Conservation (phyloP, 2,888 invertebrate genomes). For the Leptinotarsa haldemani region DNA sequence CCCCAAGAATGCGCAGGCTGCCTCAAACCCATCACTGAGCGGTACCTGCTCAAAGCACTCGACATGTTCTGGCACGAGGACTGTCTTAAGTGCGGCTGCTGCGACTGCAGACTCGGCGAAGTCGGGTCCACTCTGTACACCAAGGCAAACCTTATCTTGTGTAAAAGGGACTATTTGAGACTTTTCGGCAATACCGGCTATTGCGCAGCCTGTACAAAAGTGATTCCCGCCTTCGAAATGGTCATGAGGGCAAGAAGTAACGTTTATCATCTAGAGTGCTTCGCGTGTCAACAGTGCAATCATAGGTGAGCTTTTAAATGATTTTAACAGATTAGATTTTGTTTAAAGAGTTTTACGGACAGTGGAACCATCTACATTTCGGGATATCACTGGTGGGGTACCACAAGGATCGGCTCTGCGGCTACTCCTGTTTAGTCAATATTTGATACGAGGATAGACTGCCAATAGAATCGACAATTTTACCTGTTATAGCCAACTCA, state of each 20-base stretch:
- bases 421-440: too few relatives aligned
- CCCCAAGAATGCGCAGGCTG: constrained; percentile 92
- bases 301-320: constrained; percentile 80
- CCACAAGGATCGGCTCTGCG: too few relatives aligned
- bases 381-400: too few relatives aligned
- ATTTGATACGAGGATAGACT: too few relatives aligned
- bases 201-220: constrained; percentile 97
- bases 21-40: constrained; percentile 92
- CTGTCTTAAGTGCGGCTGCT: constrained; percentile 96
- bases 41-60: constrained; percentile 90
- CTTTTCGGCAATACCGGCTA: constrained; percentile 96
- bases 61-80: constrained; percentile 98
- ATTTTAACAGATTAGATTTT: neutral
- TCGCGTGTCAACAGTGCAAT: constrained; percentile 98
- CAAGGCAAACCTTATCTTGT: constrained; percentile 94
- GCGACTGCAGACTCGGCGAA: constrained; percentile 95
- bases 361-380: too few relatives aligned
- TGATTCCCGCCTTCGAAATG: constrained; percentile 99
- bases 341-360: too few relatives aligned
- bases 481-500: too few relatives aligned
- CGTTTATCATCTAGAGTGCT: constrained; percentile 98
- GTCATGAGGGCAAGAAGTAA: constrained; percentile 97
- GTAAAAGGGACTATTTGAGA: constrained; percentile 95
- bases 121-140: constrained; percentile 96
- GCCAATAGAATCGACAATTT: too few relatives aligned